Conservation (phyloP, 2,888 invertebrate species). For the Drosophila acutilabella region DNA sequence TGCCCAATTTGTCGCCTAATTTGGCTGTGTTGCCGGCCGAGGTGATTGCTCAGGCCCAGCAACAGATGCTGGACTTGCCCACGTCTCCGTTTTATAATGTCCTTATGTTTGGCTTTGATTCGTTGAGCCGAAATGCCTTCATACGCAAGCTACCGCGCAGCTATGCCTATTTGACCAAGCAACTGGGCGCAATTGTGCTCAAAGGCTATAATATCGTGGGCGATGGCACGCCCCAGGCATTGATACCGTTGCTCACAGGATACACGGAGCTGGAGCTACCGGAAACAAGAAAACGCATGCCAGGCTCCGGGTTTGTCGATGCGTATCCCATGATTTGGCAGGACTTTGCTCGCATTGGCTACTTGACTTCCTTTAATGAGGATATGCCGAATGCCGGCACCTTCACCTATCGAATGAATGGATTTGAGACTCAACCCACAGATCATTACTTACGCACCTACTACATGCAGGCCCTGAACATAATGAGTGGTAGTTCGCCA, state of each 20-base stretch:
- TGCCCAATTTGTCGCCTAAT: conserved; percentile 64
- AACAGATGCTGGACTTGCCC: conserved; percentile 57
- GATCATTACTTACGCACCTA: conserved; percentile 96
- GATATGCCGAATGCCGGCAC: conserved; percentile 94
- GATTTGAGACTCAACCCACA: conserved; percentile 93
- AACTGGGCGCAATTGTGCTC: conserved; percentile 88
- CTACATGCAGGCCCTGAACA: conserved; percentile 88
- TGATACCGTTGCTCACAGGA: conserved; percentile 95
- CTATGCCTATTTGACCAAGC: conserved; percentile 88
- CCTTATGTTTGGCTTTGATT: conserved; percentile 95
- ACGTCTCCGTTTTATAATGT: conserved; percentile 87
- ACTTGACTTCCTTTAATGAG: conserved; percentile 93
- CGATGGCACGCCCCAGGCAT: conserved; percentile 94
- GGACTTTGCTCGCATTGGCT: conserved; percentile 89
- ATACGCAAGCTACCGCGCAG: conserved; percentile 91
- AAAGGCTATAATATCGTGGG: conserved; percentile 94
- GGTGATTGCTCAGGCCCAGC: conserved; percentile 63
- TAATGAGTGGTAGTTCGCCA: conserved; percentile 86
- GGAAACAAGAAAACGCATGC: conserved; percentile 91
- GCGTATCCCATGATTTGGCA: conserved; percentile 95
- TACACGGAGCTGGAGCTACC: conserved; percentile 94
- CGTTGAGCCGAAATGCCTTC: conserved; percentile 93
- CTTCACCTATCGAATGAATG: conserved; percentile 95
- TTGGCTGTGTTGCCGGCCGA: conserved; percentile 63
- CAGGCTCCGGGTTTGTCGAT: conserved; percentile 89